These are phyloP conservation scores for Zoanthus solanderi DNA, from an alignment of 92 coral and sea anemone species.

Conservation along the genomic window DNA sequence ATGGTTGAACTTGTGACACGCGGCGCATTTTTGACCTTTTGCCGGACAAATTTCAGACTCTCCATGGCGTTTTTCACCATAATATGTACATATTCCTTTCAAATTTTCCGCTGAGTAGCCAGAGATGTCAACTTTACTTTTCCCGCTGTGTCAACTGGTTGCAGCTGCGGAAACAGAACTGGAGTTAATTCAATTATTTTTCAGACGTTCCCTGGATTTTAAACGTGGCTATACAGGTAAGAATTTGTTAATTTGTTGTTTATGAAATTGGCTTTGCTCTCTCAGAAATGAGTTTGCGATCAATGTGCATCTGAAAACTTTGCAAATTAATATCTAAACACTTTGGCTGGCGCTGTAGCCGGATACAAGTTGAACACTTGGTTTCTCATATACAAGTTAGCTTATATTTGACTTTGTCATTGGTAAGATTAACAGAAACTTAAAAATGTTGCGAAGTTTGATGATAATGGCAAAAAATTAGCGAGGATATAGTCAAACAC, in stretches of 20 bases:
- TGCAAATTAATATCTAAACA: not conserved
- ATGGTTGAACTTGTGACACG: not conserved
- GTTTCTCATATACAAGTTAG: not conserved
- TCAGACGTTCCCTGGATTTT: not conserved
- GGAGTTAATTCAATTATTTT: too few species aligned
- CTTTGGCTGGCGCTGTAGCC: not conserved
- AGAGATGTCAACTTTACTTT: not conserved
- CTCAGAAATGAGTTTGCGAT: not conserved
- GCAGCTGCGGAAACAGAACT: not conserved
- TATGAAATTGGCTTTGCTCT: not conserved
- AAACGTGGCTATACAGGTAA: not conserved
- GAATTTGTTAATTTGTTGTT: not conserved
- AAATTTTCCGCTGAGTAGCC: too few species aligned
- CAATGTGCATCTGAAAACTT: not conserved
- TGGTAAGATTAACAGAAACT: not conserved
- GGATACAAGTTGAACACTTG: not conserved
- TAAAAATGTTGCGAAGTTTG: not conserved
- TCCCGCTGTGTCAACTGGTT: not conserved
- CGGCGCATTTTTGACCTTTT: too few species aligned
- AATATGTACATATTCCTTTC: too few species aligned
- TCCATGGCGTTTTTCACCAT: too few species aligned
- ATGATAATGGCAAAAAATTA: not conserved
- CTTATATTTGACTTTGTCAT: not conserved
- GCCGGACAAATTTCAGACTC: too few species aligned
- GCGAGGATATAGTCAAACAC: not conserved